These are phyloP conservation scores for Pelvicachromis taeniatus DNA, from an alignment of 2,113 vertebrate species.

Conservation along the genomic window DNA sequence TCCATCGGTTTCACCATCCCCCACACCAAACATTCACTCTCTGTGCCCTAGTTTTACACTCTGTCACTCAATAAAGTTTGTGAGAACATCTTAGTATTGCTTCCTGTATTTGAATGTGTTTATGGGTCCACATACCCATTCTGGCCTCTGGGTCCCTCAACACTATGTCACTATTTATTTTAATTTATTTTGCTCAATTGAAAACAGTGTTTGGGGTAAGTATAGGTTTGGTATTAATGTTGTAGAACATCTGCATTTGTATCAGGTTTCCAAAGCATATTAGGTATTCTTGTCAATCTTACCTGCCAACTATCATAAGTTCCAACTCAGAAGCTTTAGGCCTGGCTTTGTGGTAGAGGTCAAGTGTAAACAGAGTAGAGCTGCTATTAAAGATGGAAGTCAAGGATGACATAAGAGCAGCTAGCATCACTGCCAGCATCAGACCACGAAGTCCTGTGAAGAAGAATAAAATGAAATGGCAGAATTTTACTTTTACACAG, in stretches of 20 bases:
- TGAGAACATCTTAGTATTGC: neutral
- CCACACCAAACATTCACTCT: neutral
- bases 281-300: neutral
- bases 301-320: constrained; percentile 96
- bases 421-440: constrained; percentile 94
- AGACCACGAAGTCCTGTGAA: constrained; percentile 85
- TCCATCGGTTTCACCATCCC: neutral
- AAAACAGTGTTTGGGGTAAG: neutral
- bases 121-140: neutral
- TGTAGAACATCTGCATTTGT: neutral
- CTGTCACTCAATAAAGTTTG: neutral
- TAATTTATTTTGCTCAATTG: neutral
- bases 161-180: neutral
- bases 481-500: too few relatives aligned
- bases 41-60: neutral
- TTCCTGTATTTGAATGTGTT: neutral
- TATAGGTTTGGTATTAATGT: neutral
- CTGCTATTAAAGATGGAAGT: constrained; percentile 98
- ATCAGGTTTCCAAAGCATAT: neutral
- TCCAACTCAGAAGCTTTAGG: constrained; percentile 81
- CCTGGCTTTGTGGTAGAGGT: constrained; percentile 83
- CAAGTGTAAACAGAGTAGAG: constrained; percentile 89
- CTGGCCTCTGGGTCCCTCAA: neutral
- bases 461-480: neutral
- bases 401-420: constrained; percentile 94